Conservation (phyloP, 2,888 invertebrate genomes). For the Trissolcus brochymenae region DNA sequence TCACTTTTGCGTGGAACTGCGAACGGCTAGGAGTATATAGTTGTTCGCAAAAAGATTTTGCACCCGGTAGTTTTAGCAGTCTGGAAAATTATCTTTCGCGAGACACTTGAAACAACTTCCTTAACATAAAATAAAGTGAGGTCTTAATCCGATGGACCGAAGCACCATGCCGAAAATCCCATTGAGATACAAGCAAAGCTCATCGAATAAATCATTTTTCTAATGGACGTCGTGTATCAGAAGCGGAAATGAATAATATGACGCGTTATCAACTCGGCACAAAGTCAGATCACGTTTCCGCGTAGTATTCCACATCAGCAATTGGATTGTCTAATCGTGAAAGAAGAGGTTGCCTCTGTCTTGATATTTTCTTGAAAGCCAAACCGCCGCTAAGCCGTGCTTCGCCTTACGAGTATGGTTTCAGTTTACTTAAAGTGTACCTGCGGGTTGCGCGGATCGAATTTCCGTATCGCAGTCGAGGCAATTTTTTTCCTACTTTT, state of each 20-base stretch:
- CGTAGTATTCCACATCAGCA: conserved; percentile 58
- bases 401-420: conserved; percentile 61
- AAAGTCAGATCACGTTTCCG: conserved; percentile 57
- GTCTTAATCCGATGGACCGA: too few relatives aligned
- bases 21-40: too few relatives aligned
- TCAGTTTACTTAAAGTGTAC: conserved; percentile 63
- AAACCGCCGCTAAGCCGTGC: conserved; percentile 58
- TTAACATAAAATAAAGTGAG: conserved; percentile 1
- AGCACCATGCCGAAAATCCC: too few relatives aligned
- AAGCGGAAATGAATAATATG: conserved; percentile 39
- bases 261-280: conserved; percentile 42
- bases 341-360: conserved; percentile 57
- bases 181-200: too few relatives aligned
- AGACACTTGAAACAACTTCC: too few relatives aligned
- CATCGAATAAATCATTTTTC: too few relatives aligned
- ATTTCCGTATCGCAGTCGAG: conserved; percentile 49
- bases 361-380: conserved; percentile 60
- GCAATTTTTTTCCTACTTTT: conserved; percentile 31
- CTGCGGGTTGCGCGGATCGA: conserved; percentile 52
- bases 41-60: too few relatives aligned
- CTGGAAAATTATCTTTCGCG: too few relatives aligned
- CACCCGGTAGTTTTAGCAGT: too few relatives aligned
- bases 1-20: too few relatives aligned
- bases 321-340: conserved; percentile 58
- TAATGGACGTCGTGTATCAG: conserved; percentile 25